phyloP scores from a whole-genome alignment of 2,888 invertebrate genomes.

The Archaeoteleia sp. region DNA sequence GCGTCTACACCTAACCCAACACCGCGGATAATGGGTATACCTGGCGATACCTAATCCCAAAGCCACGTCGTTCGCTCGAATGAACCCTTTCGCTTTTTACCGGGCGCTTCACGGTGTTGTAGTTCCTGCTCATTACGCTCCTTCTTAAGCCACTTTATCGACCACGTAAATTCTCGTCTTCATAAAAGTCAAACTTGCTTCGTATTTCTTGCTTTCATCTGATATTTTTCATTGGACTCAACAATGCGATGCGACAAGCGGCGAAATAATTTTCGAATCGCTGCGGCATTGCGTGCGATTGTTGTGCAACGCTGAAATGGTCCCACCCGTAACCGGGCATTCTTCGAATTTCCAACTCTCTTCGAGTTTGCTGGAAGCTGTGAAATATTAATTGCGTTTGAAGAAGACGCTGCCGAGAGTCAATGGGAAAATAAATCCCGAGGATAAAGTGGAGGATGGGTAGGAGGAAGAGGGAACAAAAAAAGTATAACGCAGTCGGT shows the following conservation, averaged over 20 bases:
- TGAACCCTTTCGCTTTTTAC: slow-evolving; percentile 60
- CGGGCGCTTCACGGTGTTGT: too few relatives aligned
- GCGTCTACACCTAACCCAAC: slow-evolving; percentile 57
- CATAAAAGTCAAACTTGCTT: slow-evolving; percentile 1
- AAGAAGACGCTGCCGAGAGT: slow-evolving; percentile 16
- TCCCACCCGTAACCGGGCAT: slow-evolving; percentile 27
- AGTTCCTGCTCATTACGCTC: too few relatives aligned
- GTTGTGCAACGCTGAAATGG: slow-evolving; percentile 30
- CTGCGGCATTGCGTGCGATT: slow-evolving; percentile 17
- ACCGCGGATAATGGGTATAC: slow-evolving; percentile 64
- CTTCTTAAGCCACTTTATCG: too few relatives aligned
- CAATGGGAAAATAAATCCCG: slow-evolving; percentile 45
- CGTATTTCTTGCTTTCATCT: slow-evolving; percentile 12
- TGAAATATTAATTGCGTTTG: slow-evolving; percentile 48
- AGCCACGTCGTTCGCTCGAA: too few relatives aligned
- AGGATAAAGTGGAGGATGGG: slow-evolving; percentile 16
- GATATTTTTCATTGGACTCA: too few relatives aligned
- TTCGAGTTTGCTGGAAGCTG: slow-evolving; percentile 18
- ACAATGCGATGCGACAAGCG: not conserved
- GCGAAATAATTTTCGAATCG: slow-evolving; percentile 14
- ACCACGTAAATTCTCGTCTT: slow-evolving; percentile 35
- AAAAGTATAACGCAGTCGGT: slow-evolving; percentile 29
- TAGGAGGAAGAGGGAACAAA: slow-evolving; percentile 29
- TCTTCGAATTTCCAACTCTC: not conserved
- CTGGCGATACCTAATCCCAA: slow-evolving; percentile 52